Conservation (phyloP, 2,797 vertebrate species). For the Lepidocolaptes lacrymiger region DNA sequence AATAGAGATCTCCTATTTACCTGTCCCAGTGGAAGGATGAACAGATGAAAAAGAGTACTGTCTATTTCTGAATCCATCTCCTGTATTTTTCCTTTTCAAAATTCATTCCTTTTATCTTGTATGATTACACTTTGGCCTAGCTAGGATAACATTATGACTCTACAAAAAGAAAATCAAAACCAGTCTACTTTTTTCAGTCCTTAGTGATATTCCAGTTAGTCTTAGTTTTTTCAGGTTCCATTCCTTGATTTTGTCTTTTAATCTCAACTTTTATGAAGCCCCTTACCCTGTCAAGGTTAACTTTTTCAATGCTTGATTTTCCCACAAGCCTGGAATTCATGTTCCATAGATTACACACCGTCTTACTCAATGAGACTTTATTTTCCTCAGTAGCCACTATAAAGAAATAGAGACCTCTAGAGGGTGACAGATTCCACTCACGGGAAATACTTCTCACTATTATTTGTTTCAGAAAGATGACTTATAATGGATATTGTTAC, state of each 20-base stretch:
- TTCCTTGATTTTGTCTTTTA: neutral
- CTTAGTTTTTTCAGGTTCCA: neutral
- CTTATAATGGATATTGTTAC: neutral
- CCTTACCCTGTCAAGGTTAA: neutral
- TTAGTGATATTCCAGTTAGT: neutral
- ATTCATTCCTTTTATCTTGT: neutral
- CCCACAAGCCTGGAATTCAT: neutral
- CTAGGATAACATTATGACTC: fast-evolving
- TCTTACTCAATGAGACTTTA: neutral
- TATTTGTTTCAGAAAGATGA: neutral
- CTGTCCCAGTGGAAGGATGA: neutral
- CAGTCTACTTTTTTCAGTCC: neutral
- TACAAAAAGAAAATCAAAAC: neutral
- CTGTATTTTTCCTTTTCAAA: neutral
- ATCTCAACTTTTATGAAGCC: neutral
- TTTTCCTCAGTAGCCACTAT: neutral
- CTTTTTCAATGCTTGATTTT: neutral
- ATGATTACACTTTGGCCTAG: neutral
- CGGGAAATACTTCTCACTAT: neutral
- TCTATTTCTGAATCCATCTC: neutral
- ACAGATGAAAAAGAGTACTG: neutral
- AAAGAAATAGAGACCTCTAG: neutral
- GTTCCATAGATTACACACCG: neutral
- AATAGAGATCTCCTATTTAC: neutral
- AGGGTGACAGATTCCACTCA: neutral